Base-by-base conservation (phyloP, 1,140 invertebrate species). In the Coptotermes formosanus region DNA sequence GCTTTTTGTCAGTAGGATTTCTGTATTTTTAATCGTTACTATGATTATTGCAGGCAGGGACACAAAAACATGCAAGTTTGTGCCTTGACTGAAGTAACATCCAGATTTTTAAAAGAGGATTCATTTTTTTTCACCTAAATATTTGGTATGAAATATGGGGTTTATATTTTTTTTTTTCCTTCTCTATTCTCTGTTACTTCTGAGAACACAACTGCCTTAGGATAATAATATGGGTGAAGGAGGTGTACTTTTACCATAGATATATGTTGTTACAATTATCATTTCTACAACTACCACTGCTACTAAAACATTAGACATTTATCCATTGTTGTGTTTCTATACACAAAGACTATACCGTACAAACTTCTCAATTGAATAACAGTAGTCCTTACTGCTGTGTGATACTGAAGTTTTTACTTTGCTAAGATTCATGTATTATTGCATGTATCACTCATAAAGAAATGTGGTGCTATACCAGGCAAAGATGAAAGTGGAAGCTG, bases 201-300 rank as follows among this genome's bases (percentile, higher is more conserved):
- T 82, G 75, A 82, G 30, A 84, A 84, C 32, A 81, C 44, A 81
- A 52, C 82, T 86, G 85, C 85, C 85, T 86, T 86, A 86, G 85
- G 25, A 21, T 86, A 32, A 84, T 55, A 82, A 86, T 86, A 86
- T 86, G 85, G 85, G 85, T 86, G 82, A 86, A 82, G 59, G 82
- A 86, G 85, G 85, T 86, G 45, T 82, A 86, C 81, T 44, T 82
- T 81, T 75, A 32, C 21, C 48, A 82, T 85, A 85, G 44, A 43
- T 75, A 75, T 75, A n/a, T 75, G n/a, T 30, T 75, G 7, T 75
- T 30, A 30, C 21, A 19, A 55, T 55, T 55, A 55, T 55, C 21
- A 19, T 21, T 55, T 19, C 52, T 48, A 48, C 45, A 12, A 48
- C 45, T 48, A 48, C 45, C 45, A 48, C 9, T 48, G 7, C 59